Evolutionary conservation across 2,113 vertebrate genomes (phyloP).

Genomic region (Rhea americana): DNA sequence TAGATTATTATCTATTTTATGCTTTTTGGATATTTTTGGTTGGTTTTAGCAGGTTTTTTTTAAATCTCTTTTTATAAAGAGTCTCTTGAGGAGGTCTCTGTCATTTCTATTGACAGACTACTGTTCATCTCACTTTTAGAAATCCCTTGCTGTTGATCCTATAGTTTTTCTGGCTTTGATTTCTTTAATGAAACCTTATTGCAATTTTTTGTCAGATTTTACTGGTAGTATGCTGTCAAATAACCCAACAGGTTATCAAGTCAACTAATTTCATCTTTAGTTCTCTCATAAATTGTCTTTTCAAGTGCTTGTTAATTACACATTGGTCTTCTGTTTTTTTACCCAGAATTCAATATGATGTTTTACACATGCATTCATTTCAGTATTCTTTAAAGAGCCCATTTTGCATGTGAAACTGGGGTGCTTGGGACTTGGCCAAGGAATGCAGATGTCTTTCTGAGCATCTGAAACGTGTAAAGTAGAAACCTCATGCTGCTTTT

Average conservation of each 20-base stretch:
- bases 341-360: neutral
- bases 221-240: neutral
- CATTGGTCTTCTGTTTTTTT: neutral
- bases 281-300: neutral
- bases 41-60: too few species aligned
- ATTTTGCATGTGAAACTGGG: neutral
- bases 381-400: neutral
- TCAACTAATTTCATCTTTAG: neutral
- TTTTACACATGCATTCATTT: neutral
- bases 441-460: neutral
- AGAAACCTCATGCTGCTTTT: neutral
- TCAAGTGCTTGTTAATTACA: neutral
- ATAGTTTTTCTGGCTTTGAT: neutral
- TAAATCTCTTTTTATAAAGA: neutral
- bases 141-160: neutral
- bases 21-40: neutral
- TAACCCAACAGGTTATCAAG: neutral
- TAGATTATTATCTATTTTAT: accelerated
- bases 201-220: neutral
- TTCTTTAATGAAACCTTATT: neutral
- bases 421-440: neutral
- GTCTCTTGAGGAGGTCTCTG: neutral
- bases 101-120: neutral
- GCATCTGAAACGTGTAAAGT: neutral
- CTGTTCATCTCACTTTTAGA: neutral